Evolutionary conservation across 2,888 invertebrate genomes (phyloP).

Genomic region (Psococerastis gibbosa): DNA sequence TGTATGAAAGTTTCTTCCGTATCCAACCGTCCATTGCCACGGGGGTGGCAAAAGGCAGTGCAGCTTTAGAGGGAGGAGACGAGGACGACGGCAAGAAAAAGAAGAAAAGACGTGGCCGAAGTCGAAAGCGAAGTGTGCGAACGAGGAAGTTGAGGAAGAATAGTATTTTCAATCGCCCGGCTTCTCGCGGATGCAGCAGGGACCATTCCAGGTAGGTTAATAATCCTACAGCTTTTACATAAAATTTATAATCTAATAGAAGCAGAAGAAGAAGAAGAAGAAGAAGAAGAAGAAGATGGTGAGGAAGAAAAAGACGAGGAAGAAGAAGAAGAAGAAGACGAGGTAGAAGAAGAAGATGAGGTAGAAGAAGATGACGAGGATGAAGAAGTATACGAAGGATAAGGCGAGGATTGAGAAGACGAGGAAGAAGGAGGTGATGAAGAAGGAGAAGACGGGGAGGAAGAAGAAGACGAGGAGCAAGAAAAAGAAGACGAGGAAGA

Average conservation of each 20-base stretch:
- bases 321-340: too few species aligned
- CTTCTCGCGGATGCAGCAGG: slow-evolving; percentile 5
- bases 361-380: slow-evolving; percentile 60
- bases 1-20: slow-evolving; percentile 34
- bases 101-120: slow-evolving; percentile 27
- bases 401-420: slow-evolving; percentile 45
- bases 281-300: slow-evolving; percentile 54
- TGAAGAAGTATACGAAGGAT: slow-evolving; percentile 49
- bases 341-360: too few species aligned
- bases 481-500: slow-evolving; percentile 20
- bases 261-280: too few species aligned
- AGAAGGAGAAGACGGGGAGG: too few species aligned
- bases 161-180: slow-evolving; percentile 11
- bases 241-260: slow-evolving; percentile 24
- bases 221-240: too few species aligned
- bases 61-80: slow-evolving; percentile 22
- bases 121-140: slow-evolving; percentile 25
- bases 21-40: slow-evolving; percentile 21
- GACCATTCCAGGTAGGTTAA: slow-evolving; percentile 1
- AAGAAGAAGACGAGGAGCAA: too few species aligned
- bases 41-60: slow-evolving; percentile 25
- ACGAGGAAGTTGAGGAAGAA: slow-evolving; percentile 20
- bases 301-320: slow-evolving; percentile 60
- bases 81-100: slow-evolving; percentile 21
- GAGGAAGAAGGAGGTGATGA: slow-evolving; percentile 33